These are phyloP conservation scores for Apodemia duryi DNA, from an alignment of 2,888 invertebrate species.

Conservation along the genomic window DNA sequence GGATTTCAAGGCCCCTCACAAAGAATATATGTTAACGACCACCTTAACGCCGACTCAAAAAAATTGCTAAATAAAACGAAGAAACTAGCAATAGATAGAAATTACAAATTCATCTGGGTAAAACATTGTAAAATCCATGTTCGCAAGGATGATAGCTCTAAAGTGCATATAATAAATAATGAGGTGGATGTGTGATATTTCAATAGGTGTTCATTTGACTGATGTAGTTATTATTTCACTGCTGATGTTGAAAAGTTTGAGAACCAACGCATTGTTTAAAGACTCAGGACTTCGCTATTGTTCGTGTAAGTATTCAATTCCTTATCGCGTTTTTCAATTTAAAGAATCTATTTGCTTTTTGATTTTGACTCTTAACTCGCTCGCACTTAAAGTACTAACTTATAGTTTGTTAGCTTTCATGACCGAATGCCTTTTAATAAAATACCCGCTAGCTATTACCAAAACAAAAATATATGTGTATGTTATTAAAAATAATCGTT, in stretches of 20 bases:
- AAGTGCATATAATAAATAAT: constrained; percentile 14
- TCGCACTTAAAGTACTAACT: neutral
- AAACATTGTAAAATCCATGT: constrained; percentile 1
- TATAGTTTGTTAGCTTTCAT: too few relatives aligned
- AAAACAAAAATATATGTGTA: too few relatives aligned
- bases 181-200: neutral
- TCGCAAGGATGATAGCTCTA: constrained; percentile 11
- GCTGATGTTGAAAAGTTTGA: too few relatives aligned
- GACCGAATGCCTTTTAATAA: too few relatives aligned
- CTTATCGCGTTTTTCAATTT: neutral
- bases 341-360: neutral
- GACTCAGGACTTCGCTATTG: neutral
- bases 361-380: neutral
- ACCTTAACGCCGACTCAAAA: neutral
- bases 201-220: neutral
- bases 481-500: too few relatives aligned
- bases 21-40: neutral
- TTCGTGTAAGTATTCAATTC: neutral
- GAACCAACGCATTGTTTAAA: neutral
- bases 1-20: neutral
- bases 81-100: neutral
- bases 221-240: too few relatives aligned
- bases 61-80: neutral
- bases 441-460: too few relatives aligned
- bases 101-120: constrained; percentile 6